Percentiles rank a stretch among this genome's conserved stretches.
Conservation (phyloP, 2,113 vertebrate species). For the Elanus axillaris region DNA sequence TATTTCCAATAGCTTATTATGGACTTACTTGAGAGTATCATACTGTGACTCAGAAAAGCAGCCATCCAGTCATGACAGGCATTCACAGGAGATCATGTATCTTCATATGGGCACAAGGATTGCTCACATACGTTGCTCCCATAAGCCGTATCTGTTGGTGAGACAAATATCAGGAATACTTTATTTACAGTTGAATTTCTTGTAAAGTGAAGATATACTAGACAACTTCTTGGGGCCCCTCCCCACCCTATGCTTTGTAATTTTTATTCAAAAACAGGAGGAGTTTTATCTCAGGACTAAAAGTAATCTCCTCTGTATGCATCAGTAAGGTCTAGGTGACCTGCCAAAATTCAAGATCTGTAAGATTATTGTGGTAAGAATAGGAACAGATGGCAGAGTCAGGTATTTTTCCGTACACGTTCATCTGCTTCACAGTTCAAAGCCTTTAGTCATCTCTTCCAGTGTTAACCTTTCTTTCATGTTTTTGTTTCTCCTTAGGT, state of each 20-base stretch:
- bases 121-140: fast-evolving
- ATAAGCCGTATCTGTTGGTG: background rate
- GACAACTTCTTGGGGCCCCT: background rate
- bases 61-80: background rate
- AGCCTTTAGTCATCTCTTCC: background rate
- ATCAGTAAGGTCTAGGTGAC: background rate
- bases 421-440: constrained; percentile 10
- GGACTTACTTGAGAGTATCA: background rate
- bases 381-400: background rate
- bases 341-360: background rate
- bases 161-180: background rate
- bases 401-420: background rate
- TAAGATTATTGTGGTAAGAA: background rate
- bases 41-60: background rate
- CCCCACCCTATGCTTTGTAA: background rate
- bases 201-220: background rate
- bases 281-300: background rate
- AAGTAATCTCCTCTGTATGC: background rate
- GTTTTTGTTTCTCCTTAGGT: background rate
- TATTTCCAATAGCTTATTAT: background rate
- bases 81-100: background rate
- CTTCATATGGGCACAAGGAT: background rate
- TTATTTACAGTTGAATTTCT: background rate
- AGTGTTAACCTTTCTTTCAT: background rate
- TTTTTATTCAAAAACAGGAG: background rate